A percentile compares a stretch with the other conserved stretches of the same genome.
phyloP scores from a whole-genome alignment of 2,888 invertebrate species.

The Spilarctia lutea region DNA sequence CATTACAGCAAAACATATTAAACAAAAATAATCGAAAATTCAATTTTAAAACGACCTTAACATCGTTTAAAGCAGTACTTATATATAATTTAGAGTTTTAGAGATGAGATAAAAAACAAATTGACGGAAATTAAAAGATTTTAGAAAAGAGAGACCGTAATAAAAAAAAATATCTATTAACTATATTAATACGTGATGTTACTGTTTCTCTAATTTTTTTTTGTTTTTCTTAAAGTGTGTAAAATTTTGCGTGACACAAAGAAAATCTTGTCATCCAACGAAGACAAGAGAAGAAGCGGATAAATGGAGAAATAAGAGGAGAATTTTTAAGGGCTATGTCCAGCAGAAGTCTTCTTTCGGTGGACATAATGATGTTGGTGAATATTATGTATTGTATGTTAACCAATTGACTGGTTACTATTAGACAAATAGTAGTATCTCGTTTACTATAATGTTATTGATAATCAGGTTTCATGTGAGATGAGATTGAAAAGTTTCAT shows the following conservation, averaged over 20 bases:
- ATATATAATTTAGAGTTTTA: not conserved
- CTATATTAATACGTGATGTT: not conserved
- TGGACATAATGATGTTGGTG: too few relatives aligned
- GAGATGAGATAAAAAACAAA: not conserved
- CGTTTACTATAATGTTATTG: too few relatives aligned
- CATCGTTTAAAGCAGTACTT: not conserved
- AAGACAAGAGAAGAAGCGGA: too few relatives aligned
- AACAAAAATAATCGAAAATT: not conserved
- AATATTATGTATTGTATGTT: too few relatives aligned
- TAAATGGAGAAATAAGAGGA: too few relatives aligned
- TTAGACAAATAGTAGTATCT: too few relatives aligned
- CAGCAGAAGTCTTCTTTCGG: too few relatives aligned
- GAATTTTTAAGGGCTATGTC: too few relatives aligned
- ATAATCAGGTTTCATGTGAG: too few relatives aligned
- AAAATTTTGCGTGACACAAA: not conserved
- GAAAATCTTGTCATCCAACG: not conserved
- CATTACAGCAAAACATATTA: not conserved
- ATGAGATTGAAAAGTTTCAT: too few relatives aligned
- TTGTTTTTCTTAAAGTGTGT: not conserved
- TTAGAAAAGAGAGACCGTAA: not conserved
- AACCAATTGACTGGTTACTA: too few relatives aligned
- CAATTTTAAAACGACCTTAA: not conserved
- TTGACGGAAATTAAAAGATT: not conserved
- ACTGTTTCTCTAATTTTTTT: not conserved
- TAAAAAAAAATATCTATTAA: not conserved